Percentiles rank a stretch among this genome's conserved stretches.
Evolutionary conservation across 2,113 vertebrate genomes (phyloP).

Genomic region (Orcinus orca): DNA sequence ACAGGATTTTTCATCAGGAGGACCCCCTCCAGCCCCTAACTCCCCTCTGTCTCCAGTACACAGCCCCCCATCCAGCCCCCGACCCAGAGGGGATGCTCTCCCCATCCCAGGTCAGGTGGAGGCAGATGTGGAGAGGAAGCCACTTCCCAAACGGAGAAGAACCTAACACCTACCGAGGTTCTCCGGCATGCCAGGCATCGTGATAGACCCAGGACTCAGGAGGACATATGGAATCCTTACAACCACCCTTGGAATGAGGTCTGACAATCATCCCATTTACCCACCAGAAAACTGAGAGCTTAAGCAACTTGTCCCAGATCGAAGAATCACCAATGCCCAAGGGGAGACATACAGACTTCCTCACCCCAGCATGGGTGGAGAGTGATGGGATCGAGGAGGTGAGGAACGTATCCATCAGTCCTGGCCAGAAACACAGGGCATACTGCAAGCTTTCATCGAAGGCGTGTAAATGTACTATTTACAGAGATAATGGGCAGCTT

Average conservation of each 20-base stretch:
- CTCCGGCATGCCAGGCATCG: background rate
- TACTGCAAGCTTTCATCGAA: background rate
- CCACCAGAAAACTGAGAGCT: background rate
- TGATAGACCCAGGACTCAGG: background rate
- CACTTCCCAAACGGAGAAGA: background rate
- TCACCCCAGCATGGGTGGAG: background rate
- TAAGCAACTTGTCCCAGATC: background rate
- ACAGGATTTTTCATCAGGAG: background rate
- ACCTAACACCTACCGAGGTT: background rate
- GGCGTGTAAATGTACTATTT: background rate
- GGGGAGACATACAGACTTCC: background rate
- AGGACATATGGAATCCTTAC: accelerated
- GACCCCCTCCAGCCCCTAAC: background rate
- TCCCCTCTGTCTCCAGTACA: background rate
- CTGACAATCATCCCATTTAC: background rate
- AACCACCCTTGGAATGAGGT: background rate
- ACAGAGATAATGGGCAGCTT: background rate
- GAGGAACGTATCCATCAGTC: background rate
- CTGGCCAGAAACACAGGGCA: background rate
- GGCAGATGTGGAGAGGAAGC: background rate
- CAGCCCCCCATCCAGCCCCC: background rate
- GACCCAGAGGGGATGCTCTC: background rate
- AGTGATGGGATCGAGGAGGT: accelerated
- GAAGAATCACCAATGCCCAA: background rate
- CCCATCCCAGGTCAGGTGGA: background rate